A percentile compares a stretch with the other conserved stretches of the same genome.
Conservation (phyloP, 2,888 invertebrate species). For the Heliconius hortense region DNA sequence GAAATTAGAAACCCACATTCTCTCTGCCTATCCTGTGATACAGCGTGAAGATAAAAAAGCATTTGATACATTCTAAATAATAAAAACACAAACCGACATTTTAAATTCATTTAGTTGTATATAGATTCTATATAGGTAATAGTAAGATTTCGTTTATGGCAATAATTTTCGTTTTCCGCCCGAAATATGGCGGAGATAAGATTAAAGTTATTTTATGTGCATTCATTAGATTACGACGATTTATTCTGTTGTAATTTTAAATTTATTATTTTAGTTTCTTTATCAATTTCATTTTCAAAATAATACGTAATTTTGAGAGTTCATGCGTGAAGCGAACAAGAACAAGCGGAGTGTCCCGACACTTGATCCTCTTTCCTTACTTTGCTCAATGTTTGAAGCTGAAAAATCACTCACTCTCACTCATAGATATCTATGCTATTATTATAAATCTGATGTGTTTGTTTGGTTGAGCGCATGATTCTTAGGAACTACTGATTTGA, state of each 20-base stretch:
- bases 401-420: not conserved
- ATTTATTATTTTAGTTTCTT: constrained; percentile 8
- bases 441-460: too few species aligned
- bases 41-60: too few species aligned
- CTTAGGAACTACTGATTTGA: too few species aligned
- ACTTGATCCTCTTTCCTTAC: not conserved
- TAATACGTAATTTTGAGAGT: too few species aligned
- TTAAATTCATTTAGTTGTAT: not conserved
- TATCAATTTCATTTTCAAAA: not conserved
- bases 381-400: not conserved
- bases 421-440: too few species aligned
- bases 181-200: constrained; percentile 37
- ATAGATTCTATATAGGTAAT: constrained; percentile 15
- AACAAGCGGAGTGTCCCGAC: not conserved
- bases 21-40: rapidly evolving
- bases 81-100: not conserved
- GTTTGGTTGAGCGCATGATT: too few species aligned
- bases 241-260: constrained; percentile 25
- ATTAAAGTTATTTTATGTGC: constrained; percentile 31
- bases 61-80: too few species aligned
- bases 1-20: too few species aligned
- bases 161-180: constrained; percentile 38
- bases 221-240: constrained; percentile 19
- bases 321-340: too few species aligned
- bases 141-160: constrained; percentile 24